These are phyloP conservation scores for Enteromius argenteus DNA, from an alignment of 2,797 vertebrate species.

Conservation along the genomic window DNA sequence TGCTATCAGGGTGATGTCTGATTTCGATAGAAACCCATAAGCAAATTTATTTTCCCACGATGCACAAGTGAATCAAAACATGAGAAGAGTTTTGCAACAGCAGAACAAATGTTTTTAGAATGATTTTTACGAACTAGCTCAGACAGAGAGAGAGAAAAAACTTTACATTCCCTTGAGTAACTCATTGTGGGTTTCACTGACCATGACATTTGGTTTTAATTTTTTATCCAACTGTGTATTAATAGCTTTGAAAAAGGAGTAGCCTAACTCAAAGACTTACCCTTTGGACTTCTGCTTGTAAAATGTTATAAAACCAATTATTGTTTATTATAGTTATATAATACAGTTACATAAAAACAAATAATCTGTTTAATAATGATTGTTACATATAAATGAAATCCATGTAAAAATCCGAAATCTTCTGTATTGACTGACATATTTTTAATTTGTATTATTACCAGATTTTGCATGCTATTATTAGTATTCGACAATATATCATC, in stretches of 20 bases:
- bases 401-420: background rate
- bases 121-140: background rate
- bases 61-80: background rate
- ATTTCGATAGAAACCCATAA: background rate
- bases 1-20: background rate
- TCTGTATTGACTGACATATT: too few relatives aligned
- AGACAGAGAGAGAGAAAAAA: background rate
- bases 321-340: background rate
- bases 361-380: background rate
- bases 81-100: background rate
- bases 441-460: background rate
- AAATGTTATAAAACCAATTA: background rate
- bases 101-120: background rate
- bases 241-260: background rate
- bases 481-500: background rate
- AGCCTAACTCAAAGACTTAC: background rate
- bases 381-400: background rate
- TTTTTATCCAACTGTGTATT: background rate
- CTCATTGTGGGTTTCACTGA: background rate
- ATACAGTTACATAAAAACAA: background rate
- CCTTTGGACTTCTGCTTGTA: background rate
- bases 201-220: conserved; percentile 22
- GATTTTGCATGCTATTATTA: background rate
- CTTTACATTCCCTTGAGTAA: background rate
- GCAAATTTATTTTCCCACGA: background rate